Percentiles rank a stretch among this genome's conserved stretches.
Conservation (phyloP, 1,140 invertebrate genomes). For the Hyposmocoma kahamanoa region DNA sequence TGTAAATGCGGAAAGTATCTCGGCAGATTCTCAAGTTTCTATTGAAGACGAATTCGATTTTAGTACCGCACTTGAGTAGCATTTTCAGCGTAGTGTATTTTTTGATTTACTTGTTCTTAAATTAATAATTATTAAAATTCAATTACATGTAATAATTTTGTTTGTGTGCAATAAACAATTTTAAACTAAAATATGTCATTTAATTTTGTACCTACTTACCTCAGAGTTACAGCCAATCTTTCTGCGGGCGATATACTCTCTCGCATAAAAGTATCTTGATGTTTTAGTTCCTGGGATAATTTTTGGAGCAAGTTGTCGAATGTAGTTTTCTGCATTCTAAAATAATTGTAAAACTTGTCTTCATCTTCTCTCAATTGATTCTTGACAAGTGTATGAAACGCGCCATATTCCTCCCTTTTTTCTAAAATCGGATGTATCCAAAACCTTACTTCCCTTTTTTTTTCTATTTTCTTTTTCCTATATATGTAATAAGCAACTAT, state of each 20-base stretch:
- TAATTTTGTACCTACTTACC: constrained; percentile 15
- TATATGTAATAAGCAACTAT: constrained; percentile 9
- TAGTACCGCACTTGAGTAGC: constrained; percentile 15
- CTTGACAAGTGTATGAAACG: constrained; percentile 26
- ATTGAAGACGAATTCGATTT: constrained; percentile 24
- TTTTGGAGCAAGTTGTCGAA: constrained; percentile 18
- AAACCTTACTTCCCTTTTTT: constrained; percentile 7
- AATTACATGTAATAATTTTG: constrained; percentile 10
- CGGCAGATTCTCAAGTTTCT: constrained; percentile 19
- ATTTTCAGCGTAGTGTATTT: constrained; percentile 10
- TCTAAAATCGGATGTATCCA: constrained; percentile 21
- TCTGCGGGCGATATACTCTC: constrained; percentile 19
- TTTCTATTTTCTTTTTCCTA: constrained; percentile 11
- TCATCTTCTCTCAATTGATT: constrained; percentile 26
- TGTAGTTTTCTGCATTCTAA: constrained; percentile 11
- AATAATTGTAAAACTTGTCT: constrained; percentile 24
- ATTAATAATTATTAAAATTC: constrained; percentile 10
- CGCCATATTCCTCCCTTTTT: constrained; percentile 22
- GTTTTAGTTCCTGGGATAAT: constrained; percentile 21
- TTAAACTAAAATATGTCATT: constrained; percentile 10
- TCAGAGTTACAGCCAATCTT: constrained; percentile 22
- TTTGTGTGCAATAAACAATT: constrained; percentile 7
- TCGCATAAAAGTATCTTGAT: constrained; percentile 23
- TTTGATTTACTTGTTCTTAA: constrained; percentile 10
- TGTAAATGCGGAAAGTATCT: constrained; percentile 19